phyloP scores from a whole-genome alignment of 2,888 invertebrate genomes.

The Lepeophtheirus nordmannii region DNA sequence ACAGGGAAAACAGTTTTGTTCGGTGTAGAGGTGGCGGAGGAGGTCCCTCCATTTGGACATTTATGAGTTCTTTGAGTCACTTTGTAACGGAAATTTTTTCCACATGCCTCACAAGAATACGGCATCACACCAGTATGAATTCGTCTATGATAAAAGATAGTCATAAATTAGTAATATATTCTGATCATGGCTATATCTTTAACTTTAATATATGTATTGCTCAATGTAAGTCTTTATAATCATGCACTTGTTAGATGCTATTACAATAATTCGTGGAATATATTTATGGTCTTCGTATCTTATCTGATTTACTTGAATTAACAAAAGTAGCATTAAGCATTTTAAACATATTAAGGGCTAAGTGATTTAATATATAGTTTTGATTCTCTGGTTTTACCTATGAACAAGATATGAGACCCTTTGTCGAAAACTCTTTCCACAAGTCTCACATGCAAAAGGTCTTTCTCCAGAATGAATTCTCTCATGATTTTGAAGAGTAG shows the following conservation, averaged over 20 bases:
- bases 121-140: constrained; percentile 25
- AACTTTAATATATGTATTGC: not conserved
- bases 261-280: too few species aligned
- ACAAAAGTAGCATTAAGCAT: too few species aligned
- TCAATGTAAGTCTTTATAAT: too few species aligned
- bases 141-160: constrained; percentile 8
- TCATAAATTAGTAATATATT: not conserved
- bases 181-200: too few species aligned
- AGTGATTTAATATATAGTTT: too few species aligned
- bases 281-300: too few species aligned
- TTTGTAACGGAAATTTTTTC: constrained; percentile 23
- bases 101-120: constrained; percentile 17
- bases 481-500: constrained; percentile 70
- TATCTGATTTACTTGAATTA: too few species aligned
- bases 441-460: constrained; percentile 70
- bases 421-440: constrained; percentile 72
- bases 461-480: constrained; percentile 68
- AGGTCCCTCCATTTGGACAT: constrained; percentile 3
- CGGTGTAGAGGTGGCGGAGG: not conserved
- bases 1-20: not conserved
- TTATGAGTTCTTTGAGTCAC: constrained; percentile 24
- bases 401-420: constrained; percentile 70
- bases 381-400: constrained; percentile 40
- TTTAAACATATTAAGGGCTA: too few species aligned
- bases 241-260: too few species aligned